Base-by-base conservation (phyloP, 2,888 invertebrate genomes). In the Ornithoptera alexandrae region DNA sequence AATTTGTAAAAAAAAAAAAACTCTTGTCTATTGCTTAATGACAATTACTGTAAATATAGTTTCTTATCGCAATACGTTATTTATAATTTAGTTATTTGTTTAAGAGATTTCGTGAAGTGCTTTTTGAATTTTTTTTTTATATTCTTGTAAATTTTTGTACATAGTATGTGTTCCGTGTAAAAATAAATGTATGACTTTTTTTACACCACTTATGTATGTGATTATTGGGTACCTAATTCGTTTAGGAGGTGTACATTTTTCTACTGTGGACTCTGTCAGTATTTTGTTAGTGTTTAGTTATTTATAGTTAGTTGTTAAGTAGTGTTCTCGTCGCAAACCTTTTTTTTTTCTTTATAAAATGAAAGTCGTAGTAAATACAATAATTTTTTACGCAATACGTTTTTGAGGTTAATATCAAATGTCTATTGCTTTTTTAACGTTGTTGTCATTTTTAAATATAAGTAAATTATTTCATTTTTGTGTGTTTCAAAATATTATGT, bases 11-110 rank as follows among this genome's bases (percentile, higher is more conserved):
- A 82, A 81, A 76, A 77, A 75, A 76, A 77, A 67, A 39, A 62
- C 24, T 53, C 20, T 24, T 20, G 70, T 67, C 65, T 83, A 79
- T 82, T 76, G 74, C 74, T 76, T 72, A 78, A 82, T 87, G 87
- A 85, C 85, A 80, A 79, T 81, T 83, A 81, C 73, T 89, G 90
- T 90, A 90, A 84, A 90, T 90, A 90, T 89, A 87, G 83, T 79
- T 84, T 84, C 79, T 67, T 68, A 72, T 73, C 70, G 67, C 70
- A 82, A 76, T 79, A 78, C 77, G 78, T 79, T 86, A 86, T 84
- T 85, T 86, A 85, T 86, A 82, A 82, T 84, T 84, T 80, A 77
- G 78, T 71, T 74, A 77, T 78, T 77, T 58, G 77, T 79, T 30
- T 80, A 80, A 81, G 75, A 78, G 76, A 78, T 77, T 77, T 82